Evolutionary conservation across 2,888 invertebrate species (phyloP).

Genomic region (Euclidia mi): DNA sequence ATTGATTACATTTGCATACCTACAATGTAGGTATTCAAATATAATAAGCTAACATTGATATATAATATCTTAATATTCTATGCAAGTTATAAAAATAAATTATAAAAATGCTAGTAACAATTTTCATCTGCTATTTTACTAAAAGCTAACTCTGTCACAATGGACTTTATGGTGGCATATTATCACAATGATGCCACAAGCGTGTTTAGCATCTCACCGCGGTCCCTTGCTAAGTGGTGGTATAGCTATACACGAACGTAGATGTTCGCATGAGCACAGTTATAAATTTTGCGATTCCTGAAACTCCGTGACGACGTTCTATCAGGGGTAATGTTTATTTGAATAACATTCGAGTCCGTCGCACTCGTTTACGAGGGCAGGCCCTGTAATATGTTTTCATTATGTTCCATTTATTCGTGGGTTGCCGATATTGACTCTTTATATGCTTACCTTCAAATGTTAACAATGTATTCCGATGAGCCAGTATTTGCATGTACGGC

Average conservation of each 20-base stretch:
- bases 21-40: too few species aligned
- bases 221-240: too few species aligned
- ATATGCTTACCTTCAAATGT: constrained; percentile 80
- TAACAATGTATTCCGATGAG: constrained; percentile 71
- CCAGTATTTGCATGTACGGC: constrained; percentile 66
- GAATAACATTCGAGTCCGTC: constrained; percentile 77
- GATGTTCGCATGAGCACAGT: constrained; percentile 64
- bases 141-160: too few species aligned
- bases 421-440: constrained; percentile 79
- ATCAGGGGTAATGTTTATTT: constrained; percentile 81
- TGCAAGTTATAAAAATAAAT: too few species aligned
- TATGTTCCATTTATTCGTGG: constrained; percentile 83
- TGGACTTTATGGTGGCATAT: too few species aligned
- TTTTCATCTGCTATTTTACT: too few species aligned
- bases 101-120: too few species aligned
- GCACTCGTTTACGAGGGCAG: constrained; percentile 79
- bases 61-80: too few species aligned
- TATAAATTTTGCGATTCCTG: constrained; percentile 81
- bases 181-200: too few species aligned
- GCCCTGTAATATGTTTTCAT: constrained; percentile 84
- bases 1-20: too few species aligned
- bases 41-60: too few species aligned
- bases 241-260: constrained; percentile 25
- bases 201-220: too few species aligned
- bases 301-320: constrained; percentile 75